Base-by-base conservation (phyloP, 2,113 vertebrate genomes). In the Gnathonemus longibarbis region DNA sequence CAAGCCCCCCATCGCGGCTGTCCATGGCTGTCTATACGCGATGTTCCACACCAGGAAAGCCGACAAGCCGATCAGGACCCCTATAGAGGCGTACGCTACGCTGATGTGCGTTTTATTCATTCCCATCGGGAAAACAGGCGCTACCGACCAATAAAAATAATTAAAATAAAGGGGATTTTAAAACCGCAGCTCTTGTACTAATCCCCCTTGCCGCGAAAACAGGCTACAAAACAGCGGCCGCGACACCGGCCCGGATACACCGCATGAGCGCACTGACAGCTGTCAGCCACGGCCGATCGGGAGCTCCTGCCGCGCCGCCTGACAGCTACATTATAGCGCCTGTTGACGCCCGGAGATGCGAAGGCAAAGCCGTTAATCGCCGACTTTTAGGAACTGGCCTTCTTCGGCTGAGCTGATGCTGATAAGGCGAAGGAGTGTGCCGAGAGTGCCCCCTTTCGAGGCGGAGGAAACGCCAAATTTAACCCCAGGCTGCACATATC, bases 1-100 rank as follows among this genome's bases (percentile, higher is more conserved):
- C 90, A 98, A 95, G 77, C 97, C 98, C 80, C 97, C 98, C 95
- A 97, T 97, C 88, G 97, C 97, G 5, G 96, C 97, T 3, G 98
- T 99, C 94, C 94, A 97, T 52, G 96, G 96, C 94, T 99, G 98
- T 5, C 87, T 92, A 94, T 95, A 97, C 77, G 93, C 94, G 90
- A 96, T 91, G 92, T 96, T 98, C 97, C 98, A 99, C 84, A 95
- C 93, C 84, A 98, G 92, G 92, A 98, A 98, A 56, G 95, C 96
- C 10, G 97, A 98, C 58, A 97, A 93, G 3, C 98, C 97, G 87
- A 96, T 49, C 31, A 96, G 13, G 19, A 95, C 21, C 0, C 98
- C 97, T 31, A 96, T 49, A 52, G 94, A 94, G 0, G 97, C 93
- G 91, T 98, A 98, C 27, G 91, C 95, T 91, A 98, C 90, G 74